Percentiles rank a stretch among this genome's conserved stretches.
These are phyloP conservation scores for Orthosia cruda DNA, from an alignment of 2,888 invertebrate genomes.

Conservation along the genomic window DNA sequence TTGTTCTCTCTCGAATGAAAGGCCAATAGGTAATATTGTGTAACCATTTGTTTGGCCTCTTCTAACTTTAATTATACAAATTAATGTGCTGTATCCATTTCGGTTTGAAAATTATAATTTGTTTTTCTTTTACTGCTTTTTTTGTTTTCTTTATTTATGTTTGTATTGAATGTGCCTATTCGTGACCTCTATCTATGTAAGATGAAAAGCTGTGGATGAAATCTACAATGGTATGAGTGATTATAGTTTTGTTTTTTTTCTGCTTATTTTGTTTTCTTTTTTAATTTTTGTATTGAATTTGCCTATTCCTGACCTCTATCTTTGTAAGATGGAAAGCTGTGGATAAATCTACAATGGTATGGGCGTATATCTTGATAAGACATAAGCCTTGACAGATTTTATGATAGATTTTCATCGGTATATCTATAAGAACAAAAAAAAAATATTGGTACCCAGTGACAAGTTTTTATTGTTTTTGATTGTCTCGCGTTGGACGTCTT, in stretches of 20 bases:
- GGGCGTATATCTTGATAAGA: no score
- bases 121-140: neutral
- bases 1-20: neutral
- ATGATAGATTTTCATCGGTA: no score
- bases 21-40: conserved; percentile 2
- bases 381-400: no score
- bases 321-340: neutral
- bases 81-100: conserved; percentile 27
- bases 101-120: conserved; percentile 6
- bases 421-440: no score
- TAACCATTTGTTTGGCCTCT: conserved; percentile 3
- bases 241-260: neutral
- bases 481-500: no score
- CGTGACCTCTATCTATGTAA: neutral
- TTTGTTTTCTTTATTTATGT: neutral
- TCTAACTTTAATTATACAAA: conserved; percentile 21
- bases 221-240: neutral
- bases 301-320: no score
- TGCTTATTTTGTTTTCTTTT: neutral
- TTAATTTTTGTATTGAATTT: neutral
- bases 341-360: neutral
- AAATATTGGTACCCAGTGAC: no score
- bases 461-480: no score
- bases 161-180: no score
- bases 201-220: neutral